Conservation (phyloP, 2,888 invertebrate species). For the Lycophotia porphyrea region DNA sequence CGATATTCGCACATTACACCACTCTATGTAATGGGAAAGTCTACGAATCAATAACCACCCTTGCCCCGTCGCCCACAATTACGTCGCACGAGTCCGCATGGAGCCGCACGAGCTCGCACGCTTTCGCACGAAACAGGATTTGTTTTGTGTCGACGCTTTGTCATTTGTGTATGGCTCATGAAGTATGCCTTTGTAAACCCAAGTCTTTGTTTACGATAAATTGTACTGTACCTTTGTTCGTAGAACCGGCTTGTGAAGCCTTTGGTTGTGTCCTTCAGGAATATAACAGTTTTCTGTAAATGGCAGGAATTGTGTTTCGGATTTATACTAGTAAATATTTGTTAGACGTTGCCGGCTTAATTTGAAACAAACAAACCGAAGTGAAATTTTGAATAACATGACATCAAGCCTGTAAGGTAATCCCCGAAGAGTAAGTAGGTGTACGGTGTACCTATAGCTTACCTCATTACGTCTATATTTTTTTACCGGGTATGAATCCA, state of each 20-base stretch:
- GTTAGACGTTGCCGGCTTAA: not conserved
- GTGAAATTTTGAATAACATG: not conserved
- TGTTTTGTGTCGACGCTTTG: constrained; percentile 28
- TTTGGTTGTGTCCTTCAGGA: not conserved
- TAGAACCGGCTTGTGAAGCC: not conserved
- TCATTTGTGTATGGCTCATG: constrained; percentile 11
- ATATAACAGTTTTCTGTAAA: constrained; percentile 18
- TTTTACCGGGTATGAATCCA: not conserved
- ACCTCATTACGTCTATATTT: no score
- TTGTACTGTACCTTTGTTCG: constrained; percentile 39
- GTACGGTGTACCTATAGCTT: not conserved
- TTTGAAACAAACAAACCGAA: not conserved
- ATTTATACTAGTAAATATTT: not conserved
- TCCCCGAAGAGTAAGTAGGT: not conserved
- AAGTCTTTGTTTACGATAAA: constrained; percentile 45
- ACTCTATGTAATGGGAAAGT: constrained; percentile 42
- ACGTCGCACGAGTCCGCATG: constrained; percentile 13
- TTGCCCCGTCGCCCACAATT: constrained; percentile 26
- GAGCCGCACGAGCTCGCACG: constrained; percentile 8
- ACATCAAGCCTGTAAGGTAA: not conserved
- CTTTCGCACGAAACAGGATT: constrained; percentile 22
- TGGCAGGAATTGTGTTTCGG: not conserved
- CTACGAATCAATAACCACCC: constrained; percentile 54
- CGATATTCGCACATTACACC: constrained; percentile 40
- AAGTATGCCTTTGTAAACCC: constrained; percentile 42